Evolutionary conservation across 2,113 vertebrate genomes (phyloP), one percentile per base, ranked within the genome.

Genomic region (Sander lucioperca): DNA sequence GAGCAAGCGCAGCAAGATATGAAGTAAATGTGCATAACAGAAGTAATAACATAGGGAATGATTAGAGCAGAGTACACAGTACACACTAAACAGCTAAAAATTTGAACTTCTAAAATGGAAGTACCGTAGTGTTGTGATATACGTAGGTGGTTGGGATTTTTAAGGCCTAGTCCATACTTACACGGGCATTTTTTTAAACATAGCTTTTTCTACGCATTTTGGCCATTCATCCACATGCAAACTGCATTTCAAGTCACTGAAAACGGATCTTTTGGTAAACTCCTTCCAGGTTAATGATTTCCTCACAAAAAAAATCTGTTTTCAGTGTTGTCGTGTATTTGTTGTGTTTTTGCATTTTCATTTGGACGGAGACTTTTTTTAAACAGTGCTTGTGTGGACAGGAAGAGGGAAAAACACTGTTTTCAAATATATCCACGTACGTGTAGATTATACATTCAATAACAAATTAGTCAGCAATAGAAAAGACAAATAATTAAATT

Each of bases 11-110:
- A 54, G 59, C 68, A 75, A 58, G 68, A 73, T 82, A 85, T 84
- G 33, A 77, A 70, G 80, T 92, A 89, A 88, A 89, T 74, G 30
- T 43, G 23, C 11, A 19, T 73, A 36, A 62, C 36, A 66, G 59
- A 45, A 33, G 27, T 56, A 73, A 48, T 59, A 56, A 61, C 71
- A 58, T 54, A 72, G 62, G 43, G 16, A 5, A 14, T 62, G 76
- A 83, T 50, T 21, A 39, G 12, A 9, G 33, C 12, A 39, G 47
- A 61, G 39, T 23, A 6, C 19, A 27, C 6, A 25, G 57, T 19
- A 9, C 61, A 58, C 21, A 25, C 16, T 1, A 9, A 79, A 57
- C 51, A 56, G 15, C 19, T 53, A 51, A 7, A 36, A 11, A 23
- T 68, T 30, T 45, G 27, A 43, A 43, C 30, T 65, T 65, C 39